Evolutionary conservation across 1,140 invertebrate species (phyloP), one percentile per base, ranked within the genome.

Genomic region (Procambarus virginalis): DNA sequence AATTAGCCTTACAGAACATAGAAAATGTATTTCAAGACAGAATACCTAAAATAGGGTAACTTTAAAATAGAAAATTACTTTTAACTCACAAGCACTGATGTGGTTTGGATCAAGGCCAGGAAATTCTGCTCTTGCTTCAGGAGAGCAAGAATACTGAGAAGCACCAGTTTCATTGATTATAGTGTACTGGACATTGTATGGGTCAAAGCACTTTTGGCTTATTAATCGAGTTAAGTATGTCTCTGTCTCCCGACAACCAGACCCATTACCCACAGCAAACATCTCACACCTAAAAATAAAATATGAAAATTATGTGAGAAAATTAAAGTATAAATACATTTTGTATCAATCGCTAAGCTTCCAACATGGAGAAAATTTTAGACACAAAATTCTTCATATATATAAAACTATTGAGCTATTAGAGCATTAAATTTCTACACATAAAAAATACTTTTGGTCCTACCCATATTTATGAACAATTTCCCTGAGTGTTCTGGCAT

Each of bases 91-190:
- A 96, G 97, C 97, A 92, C 97, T 97, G 93, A 97, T 96, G 48
- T 97, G 94, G 94, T 96, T 97, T 0, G 93, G 94, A 91, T 98
- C 97, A 93, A 98, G 94, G 77, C 96, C 94, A 2, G 97, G 96
- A 93, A 98, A 96, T 93, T 99, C 98, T 93, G 96, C 96, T 92
- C 96, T 95, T 0, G 98, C 98, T 93, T 97, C 96, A 77, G 96
- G 94, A 89, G 97, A 97, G 85, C 97, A 96, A 49, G 97, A 98
- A 93, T 99, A 99, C 92, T 98, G 96, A 3, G 97, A 98, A 0
- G 97, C 97, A 0, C 98, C 98, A 93, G 96, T 95, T 94, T 99
- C 98, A 92, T 96, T 96, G 0, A 99, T 96, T 92, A 99, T 98
- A 9, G 97, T 96, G 92, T 97, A 97, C 14, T 94, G 94, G 48